Evolutionary conservation across 2,888 invertebrate genomes (phyloP).

Genomic region (Dysmachus trigonus): DNA sequence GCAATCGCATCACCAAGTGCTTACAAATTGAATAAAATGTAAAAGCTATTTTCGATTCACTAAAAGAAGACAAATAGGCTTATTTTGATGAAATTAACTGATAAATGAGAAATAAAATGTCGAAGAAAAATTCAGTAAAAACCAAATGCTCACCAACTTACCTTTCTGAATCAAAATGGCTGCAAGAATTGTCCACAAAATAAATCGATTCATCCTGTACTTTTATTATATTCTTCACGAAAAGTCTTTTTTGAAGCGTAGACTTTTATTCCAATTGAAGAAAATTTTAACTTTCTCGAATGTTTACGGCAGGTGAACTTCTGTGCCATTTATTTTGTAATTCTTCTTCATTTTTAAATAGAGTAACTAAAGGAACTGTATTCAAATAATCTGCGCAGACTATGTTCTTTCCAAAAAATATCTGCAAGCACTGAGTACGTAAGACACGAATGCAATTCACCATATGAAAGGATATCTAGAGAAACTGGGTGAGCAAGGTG

Average conservation of each 20-base stretch:
- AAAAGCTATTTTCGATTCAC: not conserved
- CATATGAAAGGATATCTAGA: not conserved
- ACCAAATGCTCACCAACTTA: conserved; percentile 47
- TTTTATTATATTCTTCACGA: not conserved
- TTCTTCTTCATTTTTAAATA: not conserved
- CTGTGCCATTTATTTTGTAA: not conserved
- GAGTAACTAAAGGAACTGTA: not conserved
- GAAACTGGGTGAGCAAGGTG: conserved; percentile 1
- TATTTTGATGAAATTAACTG: not conserved
- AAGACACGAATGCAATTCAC: conserved; percentile 30
- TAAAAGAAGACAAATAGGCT: not conserved
- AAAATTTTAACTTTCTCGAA: not conserved
- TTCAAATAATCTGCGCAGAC: not conserved
- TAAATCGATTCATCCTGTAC: conserved; percentile 56
- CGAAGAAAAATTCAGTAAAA: not conserved
- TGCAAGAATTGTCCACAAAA: conserved; percentile 58
- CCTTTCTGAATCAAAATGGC: conserved; percentile 61
- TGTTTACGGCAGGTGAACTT: not conserved
- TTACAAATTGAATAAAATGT: no score
- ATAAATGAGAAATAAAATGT: not conserved
- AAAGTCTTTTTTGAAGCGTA: not conserved
- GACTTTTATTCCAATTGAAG: not conserved
- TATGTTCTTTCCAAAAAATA: not conserved
- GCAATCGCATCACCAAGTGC: not conserved
- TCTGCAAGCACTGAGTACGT: not conserved